Evolutionary conservation across 1,140 invertebrate genomes (phyloP).

Genomic region (Caenorhabditis remanei): DNA sequence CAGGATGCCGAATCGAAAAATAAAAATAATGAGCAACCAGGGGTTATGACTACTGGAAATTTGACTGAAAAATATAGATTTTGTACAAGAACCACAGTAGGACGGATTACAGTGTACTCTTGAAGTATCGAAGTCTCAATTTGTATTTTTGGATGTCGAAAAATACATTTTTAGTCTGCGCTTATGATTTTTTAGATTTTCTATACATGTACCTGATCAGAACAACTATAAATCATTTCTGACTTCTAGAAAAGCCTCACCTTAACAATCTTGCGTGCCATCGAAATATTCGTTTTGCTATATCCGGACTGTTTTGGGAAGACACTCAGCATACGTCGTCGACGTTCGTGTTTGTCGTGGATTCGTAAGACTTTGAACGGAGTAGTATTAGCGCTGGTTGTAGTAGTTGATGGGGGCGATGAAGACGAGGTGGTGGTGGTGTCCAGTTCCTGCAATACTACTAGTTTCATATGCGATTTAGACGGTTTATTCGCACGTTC

Average conservation of each 20-base stretch:
- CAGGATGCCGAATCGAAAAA: too few relatives aligned
- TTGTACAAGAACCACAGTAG: too few relatives aligned
- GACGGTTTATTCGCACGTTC: constrained; percentile 11
- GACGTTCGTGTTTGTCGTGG: too few relatives aligned
- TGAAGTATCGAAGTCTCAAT: too few relatives aligned
- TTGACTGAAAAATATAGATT: too few relatives aligned
- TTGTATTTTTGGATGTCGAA: too few relatives aligned
- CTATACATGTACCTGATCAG: too few relatives aligned
- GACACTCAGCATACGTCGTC: neutral
- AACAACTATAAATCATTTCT: neutral
- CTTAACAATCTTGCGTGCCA: constrained; percentile 6
- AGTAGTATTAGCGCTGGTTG: neutral
- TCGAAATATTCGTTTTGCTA: neutral
- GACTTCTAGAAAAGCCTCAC: neutral
- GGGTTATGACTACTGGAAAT: too few relatives aligned
- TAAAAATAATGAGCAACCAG: too few relatives aligned
- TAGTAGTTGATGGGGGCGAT: neutral
- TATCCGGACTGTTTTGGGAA: neutral
- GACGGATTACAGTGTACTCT: too few relatives aligned
- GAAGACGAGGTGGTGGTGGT: neutral
- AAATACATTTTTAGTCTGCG: too few relatives aligned
- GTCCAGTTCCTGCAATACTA: constrained; percentile 44
- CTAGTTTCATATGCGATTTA: constrained; percentile 19
- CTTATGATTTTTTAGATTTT: too few relatives aligned
- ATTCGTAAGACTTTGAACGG: constrained; percentile 23